Conservation (phyloP, 2,113 vertebrate genomes). For the Poecile atricapillus region DNA sequence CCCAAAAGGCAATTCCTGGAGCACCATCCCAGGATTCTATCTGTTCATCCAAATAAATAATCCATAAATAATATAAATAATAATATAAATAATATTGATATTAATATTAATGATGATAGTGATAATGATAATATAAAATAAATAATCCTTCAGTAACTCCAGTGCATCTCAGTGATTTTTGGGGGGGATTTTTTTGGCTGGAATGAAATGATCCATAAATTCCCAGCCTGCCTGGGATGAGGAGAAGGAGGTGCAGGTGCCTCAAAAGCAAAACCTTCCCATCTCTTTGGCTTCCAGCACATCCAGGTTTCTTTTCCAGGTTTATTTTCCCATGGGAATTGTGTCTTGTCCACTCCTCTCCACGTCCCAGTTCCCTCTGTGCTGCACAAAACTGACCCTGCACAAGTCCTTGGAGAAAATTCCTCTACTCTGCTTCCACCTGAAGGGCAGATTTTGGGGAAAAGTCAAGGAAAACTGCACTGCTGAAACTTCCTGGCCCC, state of each 20-base stretch:
- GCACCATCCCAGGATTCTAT: not conserved
- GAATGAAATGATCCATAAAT: not conserved
- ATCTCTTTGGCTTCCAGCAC: not conserved
- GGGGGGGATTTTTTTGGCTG: not conserved
- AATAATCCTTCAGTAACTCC: not conserved
- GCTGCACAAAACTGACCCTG: not conserved
- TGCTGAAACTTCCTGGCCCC: not conserved
- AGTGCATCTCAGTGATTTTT: not conserved
- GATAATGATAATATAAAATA: no score
- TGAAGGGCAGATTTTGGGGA: not conserved
- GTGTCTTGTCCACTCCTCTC: not conserved
- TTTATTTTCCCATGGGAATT: not conserved
- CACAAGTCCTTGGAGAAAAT: not conserved
- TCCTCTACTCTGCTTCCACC: not conserved
- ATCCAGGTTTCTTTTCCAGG: not conserved
- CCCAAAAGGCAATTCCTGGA: not conserved
- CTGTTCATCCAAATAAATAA: not conserved
- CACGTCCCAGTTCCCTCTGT: not conserved
- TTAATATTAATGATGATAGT: no score
- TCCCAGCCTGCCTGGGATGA: not conserved
- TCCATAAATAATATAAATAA: no score
- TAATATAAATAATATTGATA: no score
- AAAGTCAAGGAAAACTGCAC: rapidly evolving
- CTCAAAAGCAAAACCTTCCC: not conserved
- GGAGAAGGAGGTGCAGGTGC: not conserved